Conservation (phyloP, 2,113 vertebrate genomes). For the Lates calcarifer region DNA sequence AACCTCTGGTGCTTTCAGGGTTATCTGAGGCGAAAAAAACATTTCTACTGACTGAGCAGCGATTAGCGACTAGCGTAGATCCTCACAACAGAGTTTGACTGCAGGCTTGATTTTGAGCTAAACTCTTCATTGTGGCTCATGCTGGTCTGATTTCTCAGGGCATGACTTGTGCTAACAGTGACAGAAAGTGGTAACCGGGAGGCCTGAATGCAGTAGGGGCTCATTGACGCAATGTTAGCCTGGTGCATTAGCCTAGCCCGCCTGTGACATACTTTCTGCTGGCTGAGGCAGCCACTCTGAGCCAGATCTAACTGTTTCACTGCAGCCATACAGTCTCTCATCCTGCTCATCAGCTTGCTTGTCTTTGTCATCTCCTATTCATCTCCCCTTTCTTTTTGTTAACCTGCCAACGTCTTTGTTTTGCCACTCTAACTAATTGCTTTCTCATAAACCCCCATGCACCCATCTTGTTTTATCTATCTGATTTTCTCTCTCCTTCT, state of each 20-base stretch:
- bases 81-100: conserved; percentile 42
- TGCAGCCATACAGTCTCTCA: conserved; percentile 26
- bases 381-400: conserved; percentile 31
- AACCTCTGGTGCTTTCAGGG: conserved; percentile 10
- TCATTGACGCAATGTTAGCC: conserved; percentile 48
- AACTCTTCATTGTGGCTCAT: conserved; percentile 44
- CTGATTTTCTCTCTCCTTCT: conserved; percentile 21
- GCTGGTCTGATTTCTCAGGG: conserved; percentile 43
- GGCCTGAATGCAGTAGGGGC: conserved; percentile 26
- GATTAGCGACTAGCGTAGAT: conserved; percentile 38
- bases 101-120: conserved; percentile 37
- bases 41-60: conserved; percentile 30
- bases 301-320: conserved; percentile 37
- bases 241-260: conserved; percentile 61
- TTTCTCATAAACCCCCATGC: conserved; percentile 27
- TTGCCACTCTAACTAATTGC: conserved; percentile 39
- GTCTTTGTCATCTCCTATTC: conserved; percentile 35
- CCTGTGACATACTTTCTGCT: conserved; percentile 64
- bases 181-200: conserved; percentile 48
- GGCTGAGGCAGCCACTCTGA: conserved; percentile 43
- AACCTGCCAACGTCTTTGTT: conserved; percentile 36
- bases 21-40: conserved; percentile 22
- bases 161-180: conserved; percentile 42
- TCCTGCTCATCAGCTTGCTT: conserved; percentile 32
- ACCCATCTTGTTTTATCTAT: conserved; percentile 10